Evolutionary conservation across 2,888 invertebrate genomes (phyloP), one percentile per base, ranked within the genome.

Genomic region (Chrysomela aeneicollis): DNA sequence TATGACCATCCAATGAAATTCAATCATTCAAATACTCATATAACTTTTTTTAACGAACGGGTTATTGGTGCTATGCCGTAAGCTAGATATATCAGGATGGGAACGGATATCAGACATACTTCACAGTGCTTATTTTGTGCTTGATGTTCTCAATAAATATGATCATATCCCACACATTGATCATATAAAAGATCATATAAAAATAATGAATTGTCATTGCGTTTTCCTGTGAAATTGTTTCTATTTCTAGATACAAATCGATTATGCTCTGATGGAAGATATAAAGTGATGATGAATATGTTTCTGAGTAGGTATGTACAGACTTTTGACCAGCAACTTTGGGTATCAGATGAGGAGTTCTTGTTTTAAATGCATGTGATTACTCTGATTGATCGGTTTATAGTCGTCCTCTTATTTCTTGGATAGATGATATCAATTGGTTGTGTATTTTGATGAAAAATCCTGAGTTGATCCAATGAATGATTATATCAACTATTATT

Each of bases 91-190:
- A 73, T 74, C 73, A 67, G 65, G 73, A 74, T 77, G 77, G 77
- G 77, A 77, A 77, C 77, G 77, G 76, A 76, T 75, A 75, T 72
- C 71, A 72, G 70, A 71, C 69, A 74, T 71, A 70, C 74, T 77
- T 77, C 77, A 77, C 77, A 77, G 75, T 74, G 59, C 47, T 65
- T 15, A 42, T 55, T 55, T 42, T 12, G 42, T 46, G 17, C 26
- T 37, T 46, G 46, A 57, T 46, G 57, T n/a, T 57, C 57, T 57
- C 57, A 15, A 53, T 65, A 49, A 58, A 53, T 54, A 61, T 49
- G 22, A 61, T 61, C 42, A 42, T 42, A 51, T 62, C 22, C 19
- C 52, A 42, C 54, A 53, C 18, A 61, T 49, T 61, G 65, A 26
- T 50, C 50, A 21, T 19, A 46, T 17, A 26, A 30, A 63, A 59